A percentile compares a stretch with the other conserved stretches of the same genome.
phyloP scores from a whole-genome alignment of 2,797 vertebrate species.

The Podargus strigoides region DNA sequence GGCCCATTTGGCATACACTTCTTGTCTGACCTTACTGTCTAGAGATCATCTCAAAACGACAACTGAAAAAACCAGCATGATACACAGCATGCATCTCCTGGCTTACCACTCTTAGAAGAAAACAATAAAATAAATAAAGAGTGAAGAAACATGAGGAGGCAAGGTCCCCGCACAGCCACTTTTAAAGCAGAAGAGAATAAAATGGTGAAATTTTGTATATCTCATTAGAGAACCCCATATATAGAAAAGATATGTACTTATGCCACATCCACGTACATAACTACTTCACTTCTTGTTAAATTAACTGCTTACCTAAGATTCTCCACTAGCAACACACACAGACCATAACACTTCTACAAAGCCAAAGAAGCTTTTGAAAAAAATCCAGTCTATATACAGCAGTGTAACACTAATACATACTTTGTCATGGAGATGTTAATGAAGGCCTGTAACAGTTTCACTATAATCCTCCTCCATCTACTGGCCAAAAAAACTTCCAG shows the following conservation, averaged over 20 bases:
- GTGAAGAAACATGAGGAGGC: background rate
- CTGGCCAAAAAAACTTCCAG: background rate
- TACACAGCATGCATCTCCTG: background rate
- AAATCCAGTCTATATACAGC: background rate
- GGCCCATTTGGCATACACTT: background rate
- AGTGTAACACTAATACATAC: background rate
- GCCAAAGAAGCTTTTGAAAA: background rate
- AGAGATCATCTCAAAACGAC: constrained; percentile 25
- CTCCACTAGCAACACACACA: background rate
- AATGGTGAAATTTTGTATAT: background rate
- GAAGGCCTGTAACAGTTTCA: background rate
- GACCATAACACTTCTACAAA: constrained; percentile 4
- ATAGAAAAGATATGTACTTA: background rate
- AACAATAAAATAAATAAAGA: background rate
- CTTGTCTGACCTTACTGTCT: constrained; percentile 34
- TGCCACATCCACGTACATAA: background rate
- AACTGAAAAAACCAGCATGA: background rate
- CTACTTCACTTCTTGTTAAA: background rate
- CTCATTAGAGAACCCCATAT: background rate
- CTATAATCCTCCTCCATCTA: background rate
- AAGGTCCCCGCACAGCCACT: background rate
- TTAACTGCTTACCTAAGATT: background rate
- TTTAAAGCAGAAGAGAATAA: background rate
- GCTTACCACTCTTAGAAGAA: background rate
- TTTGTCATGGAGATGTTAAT: background rate